A percentile compares a stretch with the other conserved stretches of the same genome.
Conservation (phyloP, 2,113 vertebrate species). For the Hyaena hyaena region DNA sequence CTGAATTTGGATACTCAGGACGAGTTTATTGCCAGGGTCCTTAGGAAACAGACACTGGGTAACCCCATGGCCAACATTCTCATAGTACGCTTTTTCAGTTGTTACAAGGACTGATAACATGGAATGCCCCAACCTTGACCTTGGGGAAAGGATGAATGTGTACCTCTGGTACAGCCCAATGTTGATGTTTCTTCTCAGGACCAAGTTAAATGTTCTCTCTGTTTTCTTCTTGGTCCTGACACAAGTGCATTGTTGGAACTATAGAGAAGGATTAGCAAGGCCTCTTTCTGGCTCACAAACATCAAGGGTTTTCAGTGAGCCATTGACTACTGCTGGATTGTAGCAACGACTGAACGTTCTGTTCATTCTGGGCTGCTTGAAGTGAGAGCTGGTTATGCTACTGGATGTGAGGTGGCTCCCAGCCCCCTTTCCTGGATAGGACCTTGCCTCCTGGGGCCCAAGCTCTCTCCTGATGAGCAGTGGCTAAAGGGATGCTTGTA, state of each 20-base stretch:
- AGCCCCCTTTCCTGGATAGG: neutral
- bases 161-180: neutral
- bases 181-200: neutral
- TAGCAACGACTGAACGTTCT: neutral
- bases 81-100: neutral
- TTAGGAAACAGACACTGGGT: neutral
- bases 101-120: neutral
- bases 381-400: neutral
- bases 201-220: neutral
- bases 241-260: neutral
- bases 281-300: neutral
- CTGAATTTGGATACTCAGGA: conserved; percentile 12
- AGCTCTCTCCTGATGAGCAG: neutral
- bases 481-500: neutral
- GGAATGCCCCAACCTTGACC: neutral
- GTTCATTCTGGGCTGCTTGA: neutral
- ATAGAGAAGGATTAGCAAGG: neutral
- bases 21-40: neutral
- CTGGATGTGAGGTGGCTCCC: neutral
- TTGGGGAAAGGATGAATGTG: neutral
- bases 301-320: neutral
- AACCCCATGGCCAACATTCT: neutral
- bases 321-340: neutral
- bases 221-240: neutral
- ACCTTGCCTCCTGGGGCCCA: neutral